Evolutionary conservation across 2,888 invertebrate species (phyloP).

Genomic region (Eurytoma adleriae): DNA sequence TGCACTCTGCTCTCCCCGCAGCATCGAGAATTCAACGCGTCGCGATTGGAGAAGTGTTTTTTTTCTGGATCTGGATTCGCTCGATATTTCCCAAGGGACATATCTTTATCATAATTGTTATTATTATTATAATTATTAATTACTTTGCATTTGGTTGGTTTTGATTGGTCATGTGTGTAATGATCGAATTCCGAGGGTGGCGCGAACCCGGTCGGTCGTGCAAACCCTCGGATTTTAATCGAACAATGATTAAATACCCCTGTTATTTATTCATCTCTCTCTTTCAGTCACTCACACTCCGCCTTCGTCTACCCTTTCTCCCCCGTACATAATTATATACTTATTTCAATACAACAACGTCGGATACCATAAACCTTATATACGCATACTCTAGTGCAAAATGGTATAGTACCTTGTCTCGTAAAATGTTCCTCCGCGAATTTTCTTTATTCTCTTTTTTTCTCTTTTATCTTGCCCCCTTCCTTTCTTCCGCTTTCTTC

Average conservation of each 20-base stretch:
- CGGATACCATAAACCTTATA: slow-evolving; percentile 59
- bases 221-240: slow-evolving; percentile 56
- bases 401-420: slow-evolving; percentile 55
- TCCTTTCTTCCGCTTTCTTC: neutral
- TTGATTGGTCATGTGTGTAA: slow-evolving; percentile 45
- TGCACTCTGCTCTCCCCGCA: too few relatives aligned
- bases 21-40: too few relatives aligned
- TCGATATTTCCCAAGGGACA: slow-evolving; percentile 5
- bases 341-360: slow-evolving; percentile 60
- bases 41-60: slow-evolving; percentile 7
- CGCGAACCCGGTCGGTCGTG: slow-evolving; percentile 45
- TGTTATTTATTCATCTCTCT: slow-evolving; percentile 3
- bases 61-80: slow-evolving; percentile 5
- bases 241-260: slow-evolving; percentile 33
- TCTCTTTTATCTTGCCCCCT: neutral
- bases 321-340: slow-evolving; percentile 36
- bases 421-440: slow-evolving; percentile 43
- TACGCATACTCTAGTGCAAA: slow-evolving; percentile 58
- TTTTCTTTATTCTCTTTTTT: neutral
- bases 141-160: neutral
- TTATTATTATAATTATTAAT: slow-evolving; percentile 39
- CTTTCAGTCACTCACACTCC: neutral
- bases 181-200: slow-evolving; percentile 54
- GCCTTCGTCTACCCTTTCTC: slow-evolving; percentile 3
- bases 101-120: slow-evolving; percentile 25